Conservation (phyloP, 2,113 vertebrate genomes). For the Eonycteris spelaea region DNA sequence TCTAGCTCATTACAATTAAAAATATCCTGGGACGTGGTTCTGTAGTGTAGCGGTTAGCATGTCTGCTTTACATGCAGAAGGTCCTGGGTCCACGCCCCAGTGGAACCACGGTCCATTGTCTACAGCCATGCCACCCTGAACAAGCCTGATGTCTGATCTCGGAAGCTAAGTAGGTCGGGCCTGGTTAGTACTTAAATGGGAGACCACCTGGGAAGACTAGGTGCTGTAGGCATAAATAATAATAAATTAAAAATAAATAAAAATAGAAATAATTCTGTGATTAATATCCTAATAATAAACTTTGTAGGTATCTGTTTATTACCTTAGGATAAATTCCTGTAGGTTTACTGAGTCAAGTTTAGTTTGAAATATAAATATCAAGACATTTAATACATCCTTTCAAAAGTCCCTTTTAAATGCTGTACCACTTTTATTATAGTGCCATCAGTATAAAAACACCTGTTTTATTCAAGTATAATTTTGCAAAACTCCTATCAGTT, state of each 20-base stretch:
- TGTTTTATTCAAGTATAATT: not conserved
- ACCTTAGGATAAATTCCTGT: not conserved
- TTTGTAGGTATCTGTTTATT: not conserved
- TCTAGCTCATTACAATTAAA: not conserved
- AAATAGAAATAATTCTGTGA: too few species aligned
- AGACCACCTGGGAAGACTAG: too few species aligned
- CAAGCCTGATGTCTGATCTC: too few species aligned
- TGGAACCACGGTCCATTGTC: too few species aligned
- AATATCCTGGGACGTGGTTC: not conserved
- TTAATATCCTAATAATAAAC: not conserved
- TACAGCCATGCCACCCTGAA: too few species aligned
- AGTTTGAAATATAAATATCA: not conserved
- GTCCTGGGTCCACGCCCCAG: too few species aligned
- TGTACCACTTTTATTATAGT: not conserved
- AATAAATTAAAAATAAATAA: too few species aligned
- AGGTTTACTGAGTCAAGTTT: not conserved
- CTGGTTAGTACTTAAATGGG: too few species aligned
- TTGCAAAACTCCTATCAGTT: not conserved
- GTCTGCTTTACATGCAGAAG: too few species aligned
- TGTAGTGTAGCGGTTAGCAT: too few species aligned
- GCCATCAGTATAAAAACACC: not conserved
- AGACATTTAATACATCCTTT: not conserved
- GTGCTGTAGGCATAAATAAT: too few species aligned
- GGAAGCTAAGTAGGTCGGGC: too few species aligned
- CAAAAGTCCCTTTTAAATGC: not conserved